Base-by-base conservation (phyloP, 2,888 invertebrate species). In the Yponomeuta cagnagella region DNA sequence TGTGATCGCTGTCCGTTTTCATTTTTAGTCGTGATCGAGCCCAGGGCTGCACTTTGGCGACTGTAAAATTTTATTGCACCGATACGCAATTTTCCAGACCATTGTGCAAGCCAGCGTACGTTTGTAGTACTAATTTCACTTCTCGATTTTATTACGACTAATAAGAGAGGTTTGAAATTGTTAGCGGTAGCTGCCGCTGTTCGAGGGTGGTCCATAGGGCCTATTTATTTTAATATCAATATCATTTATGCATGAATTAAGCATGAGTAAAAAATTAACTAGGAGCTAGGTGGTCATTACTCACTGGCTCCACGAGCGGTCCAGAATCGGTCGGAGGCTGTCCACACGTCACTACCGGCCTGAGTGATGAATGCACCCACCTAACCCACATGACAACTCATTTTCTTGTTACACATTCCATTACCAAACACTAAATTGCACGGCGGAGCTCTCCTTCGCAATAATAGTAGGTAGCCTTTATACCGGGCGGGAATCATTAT, bases 381-480 rank as follows among this genome's bases (percentile, higher is more conserved):
- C 81, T 81, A 86, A 82, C 81, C 80, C 77, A 88, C 83, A 81
- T 89, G 90, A 90, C 90, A 90, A 90, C 87, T 90, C 88, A 91
- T 92, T 91, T 90, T 90, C 89, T 88, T 80, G 87, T 83, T 84
- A 88, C 86, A 83, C 81, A 87, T 85, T 84, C 85, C 86, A 88
- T 90, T 90, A 89, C 88, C 86, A 87, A 88, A 88, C 85, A 74
- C 82, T 79, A 89, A 91, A 90, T 90, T 88, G 87, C 85, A 86
- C 85, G 85, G 85, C 85, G 79, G 79, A 77, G 82, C 83, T 89
- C 83, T 87, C 88, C 89, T 90, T 89, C 88, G 88, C 88, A 89
- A 89, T 84, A 89, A 89, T 91, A 83, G 87, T 86, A 90, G 90
- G 87, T 86, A 90, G 90, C 86, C 86, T 65, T 89, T 87, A 88